Evolutionary conservation across 1,140 invertebrate genomes (phyloP), one percentile per base, ranked within the genome.

Genomic region (Harpegnathos saltator): DNA sequence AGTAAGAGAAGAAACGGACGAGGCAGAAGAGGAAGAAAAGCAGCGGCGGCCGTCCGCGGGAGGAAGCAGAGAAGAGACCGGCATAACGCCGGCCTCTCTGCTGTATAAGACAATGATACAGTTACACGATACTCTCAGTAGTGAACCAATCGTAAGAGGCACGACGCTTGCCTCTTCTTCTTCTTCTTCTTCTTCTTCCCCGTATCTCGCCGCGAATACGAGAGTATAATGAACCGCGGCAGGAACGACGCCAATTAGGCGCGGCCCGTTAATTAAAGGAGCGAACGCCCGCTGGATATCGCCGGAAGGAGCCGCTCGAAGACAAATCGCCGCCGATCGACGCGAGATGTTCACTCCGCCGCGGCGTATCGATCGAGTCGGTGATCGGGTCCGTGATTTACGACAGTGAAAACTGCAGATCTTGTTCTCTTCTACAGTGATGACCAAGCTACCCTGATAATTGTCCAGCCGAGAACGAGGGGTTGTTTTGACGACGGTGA

Each of bases 61-160:
- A 69, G 75, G 83, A 73, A 66, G 56, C 68, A 44, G 38, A 58
- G 84, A 82, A 72, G 80, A 72, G 58, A 66, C 61, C 72, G 85
- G 74, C 65, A 82, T 82, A 81, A 82, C 52, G n/a, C 68, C 65
- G 56, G 29, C 12, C 48, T 78, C 78, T 87, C 86, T 66, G 68
- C 78, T 83, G 83, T 93, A 93, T 92, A 93, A 93, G 91, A 92
- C 86, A 85, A 65, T 92, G 91, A 90, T 92, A 91, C 91, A 88
- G 89, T 93, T 93, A 89, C 71, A 59, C 74, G 84, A 88, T 88
- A 74, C 85, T 90, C 89, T 90, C 91, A 91, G 91, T 92, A 74
- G 75, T 71, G 73, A 90, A 82, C 81, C 88, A 89, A 90, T 91
- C 85, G 86, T 83, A 86, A 85, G 50, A 89, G 85, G 84, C 81